These are phyloP conservation scores for Camponotus pennsylvanicus DNA, from an alignment of 1,140 invertebrate genomes.

Conservation along the genomic window DNA sequence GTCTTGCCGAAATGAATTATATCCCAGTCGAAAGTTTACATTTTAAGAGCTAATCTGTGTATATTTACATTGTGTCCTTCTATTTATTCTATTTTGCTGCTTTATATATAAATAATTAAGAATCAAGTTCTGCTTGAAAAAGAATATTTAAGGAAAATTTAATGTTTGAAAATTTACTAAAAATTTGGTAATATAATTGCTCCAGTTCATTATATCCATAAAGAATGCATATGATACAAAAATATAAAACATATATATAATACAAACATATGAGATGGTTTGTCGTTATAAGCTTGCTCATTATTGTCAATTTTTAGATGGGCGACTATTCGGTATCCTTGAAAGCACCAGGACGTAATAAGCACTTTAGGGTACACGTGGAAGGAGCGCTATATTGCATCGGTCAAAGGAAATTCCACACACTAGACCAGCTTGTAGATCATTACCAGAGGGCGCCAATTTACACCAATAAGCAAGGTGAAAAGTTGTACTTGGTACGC, in stretches of 20 bases:
- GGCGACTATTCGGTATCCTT: slow-evolving; percentile 99
- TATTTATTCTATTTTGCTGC: neutral
- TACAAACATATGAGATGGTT: neutral
- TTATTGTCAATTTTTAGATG: slow-evolving; percentile 89
- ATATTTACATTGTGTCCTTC: neutral
- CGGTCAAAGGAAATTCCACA: slow-evolving; percentile 98
- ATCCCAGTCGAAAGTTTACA: neutral
- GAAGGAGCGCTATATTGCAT: slow-evolving; percentile 98
- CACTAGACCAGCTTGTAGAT: slow-evolving; percentile 98
- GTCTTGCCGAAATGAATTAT: neutral
- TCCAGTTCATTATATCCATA: neutral
- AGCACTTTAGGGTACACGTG: slow-evolving; percentile 99
- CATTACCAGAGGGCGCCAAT: slow-evolving; percentile 99
- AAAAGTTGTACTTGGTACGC: slow-evolving; percentile 96
- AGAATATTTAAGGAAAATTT: neutral
- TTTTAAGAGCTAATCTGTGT: neutral
- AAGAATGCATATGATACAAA: neutral
- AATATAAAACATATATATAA: no score
- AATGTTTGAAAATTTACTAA: neutral
- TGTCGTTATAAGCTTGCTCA: neutral
- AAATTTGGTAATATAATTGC: neutral
- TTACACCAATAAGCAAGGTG: slow-evolving; percentile 98
- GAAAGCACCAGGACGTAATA: slow-evolving; percentile 98
- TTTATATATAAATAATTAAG: neutral
- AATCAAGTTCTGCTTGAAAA: neutral